Conservation (phyloP, 2,888 invertebrate species). For the Zhuqinia jingwanae region DNA sequence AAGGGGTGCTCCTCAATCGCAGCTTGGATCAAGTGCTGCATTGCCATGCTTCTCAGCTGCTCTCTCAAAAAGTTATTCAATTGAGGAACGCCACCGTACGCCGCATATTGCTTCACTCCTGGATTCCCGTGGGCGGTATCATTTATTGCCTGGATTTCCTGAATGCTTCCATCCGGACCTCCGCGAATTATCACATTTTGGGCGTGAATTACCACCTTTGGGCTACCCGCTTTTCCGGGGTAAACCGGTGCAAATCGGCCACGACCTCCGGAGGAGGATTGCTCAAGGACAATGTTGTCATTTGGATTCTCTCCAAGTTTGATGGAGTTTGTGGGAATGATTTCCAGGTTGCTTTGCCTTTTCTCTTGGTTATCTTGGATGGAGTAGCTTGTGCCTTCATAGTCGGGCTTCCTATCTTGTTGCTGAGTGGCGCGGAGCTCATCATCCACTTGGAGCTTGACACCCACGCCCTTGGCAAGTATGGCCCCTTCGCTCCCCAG, state of each 20-base stretch:
- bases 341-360: background rate
- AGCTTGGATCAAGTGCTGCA: constrained; percentile 38
- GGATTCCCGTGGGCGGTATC: background rate
- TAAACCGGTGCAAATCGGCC: constrained; percentile 47
- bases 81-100: constrained; percentile 49
- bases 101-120: constrained; percentile 32
- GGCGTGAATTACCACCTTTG: constrained; percentile 60
- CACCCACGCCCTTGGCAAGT: constrained; percentile 22
- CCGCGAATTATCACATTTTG: constrained; percentile 58
- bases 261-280: too few species aligned
- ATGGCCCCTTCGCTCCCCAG: constrained; percentile 10
- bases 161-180: background rate
- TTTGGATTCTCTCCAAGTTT: background rate
- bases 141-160: background rate
- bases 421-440: background rate
- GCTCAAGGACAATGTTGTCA: background rate
- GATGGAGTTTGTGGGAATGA: constrained; percentile 29
- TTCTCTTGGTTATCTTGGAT: background rate
- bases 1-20: background rate
- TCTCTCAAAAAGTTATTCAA: constrained; percentile 47
- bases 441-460: background rate
- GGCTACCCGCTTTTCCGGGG: too few species aligned
- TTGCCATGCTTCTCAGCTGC: constrained; percentile 43
- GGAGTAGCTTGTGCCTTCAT: background rate
- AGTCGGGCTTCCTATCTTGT: too few species aligned